Conservation (phyloP, 2,113 vertebrate genomes). For the Rhipidura dahli region DNA sequence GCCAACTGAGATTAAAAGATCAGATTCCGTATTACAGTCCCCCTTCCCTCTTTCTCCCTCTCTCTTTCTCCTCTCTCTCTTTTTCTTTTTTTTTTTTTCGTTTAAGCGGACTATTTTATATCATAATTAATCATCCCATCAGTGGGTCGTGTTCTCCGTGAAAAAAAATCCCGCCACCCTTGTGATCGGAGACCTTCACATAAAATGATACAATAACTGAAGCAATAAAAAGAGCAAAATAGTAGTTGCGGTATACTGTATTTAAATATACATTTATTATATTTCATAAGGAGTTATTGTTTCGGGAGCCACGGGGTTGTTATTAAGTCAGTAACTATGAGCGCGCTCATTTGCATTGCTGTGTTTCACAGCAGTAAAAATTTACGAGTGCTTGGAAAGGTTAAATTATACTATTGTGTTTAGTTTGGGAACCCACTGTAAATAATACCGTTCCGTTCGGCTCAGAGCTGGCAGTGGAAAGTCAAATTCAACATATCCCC, state of each 20-base stretch:
- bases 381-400: slow-evolving; percentile 80
- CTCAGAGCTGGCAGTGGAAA: slow-evolving; percentile 38
- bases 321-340: slow-evolving; percentile 71
- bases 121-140: slow-evolving; percentile 84
- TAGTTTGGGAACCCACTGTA: slow-evolving; percentile 74
- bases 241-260: slow-evolving; percentile 72
- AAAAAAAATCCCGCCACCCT: slow-evolving; percentile 10
- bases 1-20: slow-evolving; percentile 81
- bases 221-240: slow-evolving; percentile 72
- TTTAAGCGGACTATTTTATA: slow-evolving; percentile 80
- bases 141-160: slow-evolving; percentile 58
- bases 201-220: slow-evolving; percentile 79
- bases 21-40: slow-evolving; percentile 44
- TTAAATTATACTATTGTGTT: slow-evolving; percentile 83
- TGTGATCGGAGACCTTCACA: slow-evolving; percentile 71
- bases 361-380: slow-evolving; percentile 78
- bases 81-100: background rate
- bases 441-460: slow-evolving; percentile 65
- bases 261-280: slow-evolving; percentile 82
- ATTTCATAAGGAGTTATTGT: slow-evolving; percentile 83
- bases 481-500: slow-evolving; percentile 62
- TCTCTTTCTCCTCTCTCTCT: background rate
- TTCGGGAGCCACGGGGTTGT: slow-evolving; percentile 73
- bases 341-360: slow-evolving; percentile 70
- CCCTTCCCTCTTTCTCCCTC: background rate